phyloP scores from a whole-genome alignment of 2,797 vertebrate genomes.

The Helostoma temminkii region DNA sequence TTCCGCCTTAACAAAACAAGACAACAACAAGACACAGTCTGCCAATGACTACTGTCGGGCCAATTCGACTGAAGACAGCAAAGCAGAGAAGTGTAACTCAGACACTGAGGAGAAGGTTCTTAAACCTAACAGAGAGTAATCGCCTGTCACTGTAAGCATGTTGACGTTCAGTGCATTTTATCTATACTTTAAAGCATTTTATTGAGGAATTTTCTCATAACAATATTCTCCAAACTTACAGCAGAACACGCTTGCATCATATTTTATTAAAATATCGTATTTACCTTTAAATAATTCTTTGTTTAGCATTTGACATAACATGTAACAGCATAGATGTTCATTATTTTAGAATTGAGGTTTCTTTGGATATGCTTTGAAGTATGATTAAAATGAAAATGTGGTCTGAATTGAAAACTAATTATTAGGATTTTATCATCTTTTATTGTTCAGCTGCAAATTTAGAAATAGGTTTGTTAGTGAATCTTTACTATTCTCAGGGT shows the following conservation, averaged over 20 bases:
- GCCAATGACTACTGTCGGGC: constrained; percentile 55
- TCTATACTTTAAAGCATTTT: not conserved
- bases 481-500: constrained; percentile 5
- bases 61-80: constrained; percentile 20
- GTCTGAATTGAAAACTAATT: no score
- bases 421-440: no score
- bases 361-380: no score
- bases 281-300: not conserved
- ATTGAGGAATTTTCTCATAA: not conserved
- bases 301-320: constrained; percentile 3
- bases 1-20: constrained; percentile 40
- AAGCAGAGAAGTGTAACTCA: constrained; percentile 8
- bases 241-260: constrained; percentile 5
- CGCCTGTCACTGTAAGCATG: not conserved
- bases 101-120: constrained; percentile 45
- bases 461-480: not conserved
- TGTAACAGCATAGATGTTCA: not conserved
- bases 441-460: constrained; percentile 16
- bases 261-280: not conserved
- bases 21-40: constrained; percentile 5
- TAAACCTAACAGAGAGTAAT: constrained; percentile 45
- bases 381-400: constrained; percentile 17
- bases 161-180: not conserved
- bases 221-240: not conserved
- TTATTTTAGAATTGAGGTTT: no score